Evolutionary conservation across 2,888 invertebrate genomes (phyloP).

Genomic region (Chloromyia formosa): DNA sequence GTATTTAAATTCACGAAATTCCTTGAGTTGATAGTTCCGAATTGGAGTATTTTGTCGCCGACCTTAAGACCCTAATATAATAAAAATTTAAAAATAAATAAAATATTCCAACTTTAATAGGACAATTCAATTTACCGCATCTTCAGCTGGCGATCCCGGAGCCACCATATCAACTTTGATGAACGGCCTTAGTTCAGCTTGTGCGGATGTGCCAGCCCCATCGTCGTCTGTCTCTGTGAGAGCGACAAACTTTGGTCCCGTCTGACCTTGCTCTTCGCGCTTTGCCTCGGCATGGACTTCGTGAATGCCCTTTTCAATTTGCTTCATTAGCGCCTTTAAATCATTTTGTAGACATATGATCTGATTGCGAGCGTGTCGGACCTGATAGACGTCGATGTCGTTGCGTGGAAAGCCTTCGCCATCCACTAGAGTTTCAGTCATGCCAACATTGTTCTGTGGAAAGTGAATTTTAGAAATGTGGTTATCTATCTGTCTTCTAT

Average conservation of each 20-base stretch:
- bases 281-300: constrained; percentile 68
- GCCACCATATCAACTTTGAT: constrained; percentile 67
- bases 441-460: constrained; percentile 79
- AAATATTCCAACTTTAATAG: constrained; percentile 20
- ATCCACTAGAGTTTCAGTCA: constrained; percentile 87
- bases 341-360: constrained; percentile 94
- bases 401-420: constrained; percentile 84
- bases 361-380: constrained; percentile 85
- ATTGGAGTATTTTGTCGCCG: constrained; percentile 77
- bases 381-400: constrained; percentile 91
- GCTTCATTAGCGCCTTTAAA: constrained; percentile 81
- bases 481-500: no score
- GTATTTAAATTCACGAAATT: constrained; percentile 77
- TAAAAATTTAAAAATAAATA: constrained; percentile 47
- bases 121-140: constrained; percentile 70
- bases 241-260: constrained; percentile 49
- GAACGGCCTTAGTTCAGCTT: constrained; percentile 28
- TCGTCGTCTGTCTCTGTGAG: constrained; percentile 1
- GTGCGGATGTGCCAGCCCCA: constrained; percentile 33
- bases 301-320: constrained; percentile 80
- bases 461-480: background rate
- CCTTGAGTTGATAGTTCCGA: constrained; percentile 76
- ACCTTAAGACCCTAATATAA: constrained; percentile 72
- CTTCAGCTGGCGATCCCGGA: constrained; percentile 82
- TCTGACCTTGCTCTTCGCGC: constrained; percentile 44